These are phyloP conservation scores for Hetaerina titia DNA, from an alignment of 2,888 invertebrate species.

Conservation along the genomic window DNA sequence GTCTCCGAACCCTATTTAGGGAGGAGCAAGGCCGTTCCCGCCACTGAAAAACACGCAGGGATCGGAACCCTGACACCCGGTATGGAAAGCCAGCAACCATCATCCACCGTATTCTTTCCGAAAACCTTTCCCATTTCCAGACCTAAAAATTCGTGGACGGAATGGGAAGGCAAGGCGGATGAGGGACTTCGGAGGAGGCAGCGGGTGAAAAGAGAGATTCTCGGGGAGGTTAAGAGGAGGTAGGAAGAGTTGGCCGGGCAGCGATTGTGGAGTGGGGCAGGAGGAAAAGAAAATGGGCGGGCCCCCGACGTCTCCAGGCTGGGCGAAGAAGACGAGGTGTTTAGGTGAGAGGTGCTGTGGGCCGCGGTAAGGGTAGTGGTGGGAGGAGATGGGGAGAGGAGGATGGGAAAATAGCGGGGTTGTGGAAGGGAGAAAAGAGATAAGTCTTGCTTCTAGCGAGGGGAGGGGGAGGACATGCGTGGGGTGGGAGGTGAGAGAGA, in stretches of 20 bases:
- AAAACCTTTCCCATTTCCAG: too few relatives aligned
- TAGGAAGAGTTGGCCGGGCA: not conserved
- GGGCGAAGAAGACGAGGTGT: constrained; percentile 8
- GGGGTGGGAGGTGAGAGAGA: constrained; percentile 67
- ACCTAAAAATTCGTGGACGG: too few relatives aligned
- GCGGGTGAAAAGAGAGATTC: not conserved
- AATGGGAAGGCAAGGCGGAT: too few relatives aligned
- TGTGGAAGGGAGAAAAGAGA: constrained; percentile 38
- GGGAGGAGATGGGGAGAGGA: not conserved
- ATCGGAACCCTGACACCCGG: too few relatives aligned
- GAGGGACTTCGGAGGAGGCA: too few relatives aligned
- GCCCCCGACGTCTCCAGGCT: not conserved
- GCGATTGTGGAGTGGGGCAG: not conserved
- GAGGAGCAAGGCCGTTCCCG: too few relatives aligned
- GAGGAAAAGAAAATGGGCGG: not conserved
- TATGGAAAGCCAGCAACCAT: too few relatives aligned
- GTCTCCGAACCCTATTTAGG: too few relatives aligned
- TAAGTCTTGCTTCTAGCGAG: not conserved
- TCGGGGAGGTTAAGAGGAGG: not conserved
- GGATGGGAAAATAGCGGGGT: constrained; percentile 73
- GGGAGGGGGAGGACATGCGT: constrained; percentile 53
- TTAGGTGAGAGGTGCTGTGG: not conserved
- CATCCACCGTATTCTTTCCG: too few relatives aligned
- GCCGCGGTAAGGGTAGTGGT: not conserved
- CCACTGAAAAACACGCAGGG: too few relatives aligned